Percentiles rank a stretch among this genome's conserved stretches.
Evolutionary conservation across 1,140 invertebrate genomes (phyloP).

Genomic region (Ylistrum balloti): DNA sequence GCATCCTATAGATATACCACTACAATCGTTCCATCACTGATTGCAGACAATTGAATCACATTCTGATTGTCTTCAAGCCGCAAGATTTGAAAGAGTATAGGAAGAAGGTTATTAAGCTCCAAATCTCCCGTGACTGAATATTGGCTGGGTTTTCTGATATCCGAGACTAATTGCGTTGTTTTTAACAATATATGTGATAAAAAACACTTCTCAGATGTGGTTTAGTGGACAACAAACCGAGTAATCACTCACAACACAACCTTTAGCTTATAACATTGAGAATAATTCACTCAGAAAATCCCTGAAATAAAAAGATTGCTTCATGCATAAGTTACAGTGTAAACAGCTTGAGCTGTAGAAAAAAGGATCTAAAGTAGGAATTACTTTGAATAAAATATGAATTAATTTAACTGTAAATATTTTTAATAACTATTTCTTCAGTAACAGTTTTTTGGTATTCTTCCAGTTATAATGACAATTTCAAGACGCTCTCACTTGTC

Average conservation of each 20-base stretch:
- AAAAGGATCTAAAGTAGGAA: too few relatives aligned
- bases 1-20: not conserved
- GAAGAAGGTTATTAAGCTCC: slow-evolving; percentile 1
- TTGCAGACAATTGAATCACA: slow-evolving; percentile 11
- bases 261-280: not conserved
- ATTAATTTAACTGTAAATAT: too few relatives aligned
- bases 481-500: too few relatives aligned
- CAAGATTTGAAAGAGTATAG: slow-evolving; percentile 36
- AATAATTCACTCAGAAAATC: not conserved
- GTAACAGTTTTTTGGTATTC: too few relatives aligned
- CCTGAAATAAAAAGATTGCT: not conserved
- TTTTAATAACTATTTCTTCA: too few relatives aligned
- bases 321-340: not conserved
- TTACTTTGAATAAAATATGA: too few relatives aligned
- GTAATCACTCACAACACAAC: not conserved
- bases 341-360: too few relatives aligned
- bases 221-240: not conserved
- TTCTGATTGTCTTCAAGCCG: not conserved
- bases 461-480: too few relatives aligned
- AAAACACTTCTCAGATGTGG: not conserved
- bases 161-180: slow-evolving; percentile 18
- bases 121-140: not conserved
- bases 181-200: slow-evolving; percentile 21
- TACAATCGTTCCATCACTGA: not conserved
- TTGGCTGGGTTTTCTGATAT: slow-evolving; percentile 1